phyloP scores from a whole-genome alignment of 2,797 vertebrate species.

The Salarias fasciatus region DNA sequence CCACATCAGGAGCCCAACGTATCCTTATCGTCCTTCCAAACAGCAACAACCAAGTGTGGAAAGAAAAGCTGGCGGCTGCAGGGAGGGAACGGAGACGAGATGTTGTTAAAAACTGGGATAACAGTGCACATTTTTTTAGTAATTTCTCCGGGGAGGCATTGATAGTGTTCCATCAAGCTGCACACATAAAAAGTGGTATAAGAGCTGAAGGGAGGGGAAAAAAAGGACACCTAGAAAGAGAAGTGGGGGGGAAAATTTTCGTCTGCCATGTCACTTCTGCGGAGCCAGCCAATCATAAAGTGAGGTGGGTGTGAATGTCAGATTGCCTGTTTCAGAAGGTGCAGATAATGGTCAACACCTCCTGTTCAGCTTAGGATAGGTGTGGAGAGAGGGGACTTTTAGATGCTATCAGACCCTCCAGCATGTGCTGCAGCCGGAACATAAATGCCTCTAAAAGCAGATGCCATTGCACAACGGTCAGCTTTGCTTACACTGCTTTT shows the following conservation, averaged over 20 bases:
- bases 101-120: constrained; percentile 3
- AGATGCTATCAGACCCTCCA: too few species aligned
- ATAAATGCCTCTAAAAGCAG: too few species aligned
- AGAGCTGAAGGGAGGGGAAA: background rate
- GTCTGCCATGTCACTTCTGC: background rate
- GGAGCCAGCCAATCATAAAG: background rate
- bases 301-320: background rate
- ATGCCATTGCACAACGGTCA: too few species aligned
- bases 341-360: background rate
- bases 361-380: background rate
- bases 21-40: constrained; percentile 4
- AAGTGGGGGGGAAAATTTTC: background rate
- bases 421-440: too few species aligned
- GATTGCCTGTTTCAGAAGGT: background rate
- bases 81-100: background rate
- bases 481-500: too few species aligned
- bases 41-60: constrained; percentile 1
- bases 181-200: background rate
- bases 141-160: constrained; percentile 6
- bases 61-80: background rate
- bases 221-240: background rate
- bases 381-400: background rate
- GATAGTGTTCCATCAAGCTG: too few species aligned
- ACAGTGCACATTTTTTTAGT: constrained; percentile 11
- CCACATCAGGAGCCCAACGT: constrained; percentile 5